Evolutionary conservation across 2,888 invertebrate genomes (phyloP), one percentile per base, ranked within the genome.

Genomic region (Philaethria dido): DNA sequence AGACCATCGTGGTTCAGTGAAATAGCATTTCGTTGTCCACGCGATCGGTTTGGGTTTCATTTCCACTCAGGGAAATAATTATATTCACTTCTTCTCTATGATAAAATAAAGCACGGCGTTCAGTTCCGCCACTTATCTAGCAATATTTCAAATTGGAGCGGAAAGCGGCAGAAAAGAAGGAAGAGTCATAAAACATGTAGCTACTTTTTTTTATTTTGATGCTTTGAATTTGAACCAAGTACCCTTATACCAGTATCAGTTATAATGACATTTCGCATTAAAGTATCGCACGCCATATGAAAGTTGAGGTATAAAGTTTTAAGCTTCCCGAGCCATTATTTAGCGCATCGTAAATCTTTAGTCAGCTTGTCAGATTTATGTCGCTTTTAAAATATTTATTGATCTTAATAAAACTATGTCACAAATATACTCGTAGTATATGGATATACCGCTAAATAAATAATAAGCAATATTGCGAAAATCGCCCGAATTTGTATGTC

Each of bases 341-440:
- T 59, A 66, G 60, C 68, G 20, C 16, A 25, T 47, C 44, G 44
- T 70, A 70, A 70, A 70, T 70, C 65, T 68, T 61, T 63, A 42
- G 39, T 65, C 22, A 50, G 55, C 62, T 67, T 61, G 60, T 55
- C 54, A 65, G 70, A 66, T 70, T 70, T 70, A 68, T 66, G 20
- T 14, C 42, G 8, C 60, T 50, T 54, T 68, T 63, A 70, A 70
- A 63, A 66, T 70, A 63, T 70, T 68, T 70, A 70, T 70, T 68
- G 66, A 50, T 68, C 59, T 63, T 45, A 33, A 65, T 48, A 65
- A 25, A 70, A 66, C 70, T 70, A 68, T 70, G 70, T 66, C 70
- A 68, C 68, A 62, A 44, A 68, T 68, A 65, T 68, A 65, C 42
- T 61, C 42, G 39, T 59, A 39, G 25, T 62, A 50, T 57, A 39